Percentiles rank a stretch among this genome's conserved stretches.
phyloP scores from a whole-genome alignment of 2,888 invertebrate species.

The Cataglyphis rosenhaueri region DNA sequence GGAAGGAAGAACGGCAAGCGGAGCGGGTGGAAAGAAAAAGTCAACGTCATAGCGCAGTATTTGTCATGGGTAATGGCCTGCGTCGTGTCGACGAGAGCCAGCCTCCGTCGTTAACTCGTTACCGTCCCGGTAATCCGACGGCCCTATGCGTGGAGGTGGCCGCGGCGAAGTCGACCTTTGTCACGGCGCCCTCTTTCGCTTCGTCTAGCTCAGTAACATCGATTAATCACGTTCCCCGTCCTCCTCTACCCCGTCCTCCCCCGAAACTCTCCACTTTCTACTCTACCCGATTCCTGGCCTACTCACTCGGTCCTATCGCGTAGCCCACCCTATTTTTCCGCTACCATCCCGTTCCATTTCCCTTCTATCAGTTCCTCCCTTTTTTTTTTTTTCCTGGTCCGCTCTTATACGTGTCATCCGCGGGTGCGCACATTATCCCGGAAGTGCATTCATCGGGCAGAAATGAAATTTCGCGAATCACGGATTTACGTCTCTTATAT shows the following conservation, averaged over 20 bases:
- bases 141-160: conserved; percentile 72
- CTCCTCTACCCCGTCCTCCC: conserved; percentile 17
- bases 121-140: conserved; percentile 71
- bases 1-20: not conserved
- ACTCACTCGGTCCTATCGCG: conserved; percentile 32
- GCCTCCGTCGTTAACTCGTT: conserved; percentile 74
- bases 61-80: conserved; percentile 76
- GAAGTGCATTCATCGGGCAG: conserved; percentile 62
- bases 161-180: conserved; percentile 72
- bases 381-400: conserved; percentile 5
- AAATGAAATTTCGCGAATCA: conserved; percentile 59
- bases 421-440: conserved; percentile 41
- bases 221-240: conserved; percentile 72
- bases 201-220: conserved; percentile 71
- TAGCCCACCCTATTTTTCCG: conserved; percentile 60
- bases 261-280: conserved; percentile 9
- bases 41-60: conserved; percentile 69
- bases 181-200: conserved; percentile 71
- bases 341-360: conserved; percentile 42
- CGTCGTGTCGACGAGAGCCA: conserved; percentile 69
- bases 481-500: conserved; percentile 13
- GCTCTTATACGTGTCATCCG: conserved; percentile 23
- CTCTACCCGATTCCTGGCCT: conserved; percentile 17
- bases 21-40: conserved; percentile 56
- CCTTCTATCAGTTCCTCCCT: conserved; percentile 50